phyloP scores from a whole-genome alignment of 2,113 vertebrate species.

The Peromyscus californicus region DNA sequence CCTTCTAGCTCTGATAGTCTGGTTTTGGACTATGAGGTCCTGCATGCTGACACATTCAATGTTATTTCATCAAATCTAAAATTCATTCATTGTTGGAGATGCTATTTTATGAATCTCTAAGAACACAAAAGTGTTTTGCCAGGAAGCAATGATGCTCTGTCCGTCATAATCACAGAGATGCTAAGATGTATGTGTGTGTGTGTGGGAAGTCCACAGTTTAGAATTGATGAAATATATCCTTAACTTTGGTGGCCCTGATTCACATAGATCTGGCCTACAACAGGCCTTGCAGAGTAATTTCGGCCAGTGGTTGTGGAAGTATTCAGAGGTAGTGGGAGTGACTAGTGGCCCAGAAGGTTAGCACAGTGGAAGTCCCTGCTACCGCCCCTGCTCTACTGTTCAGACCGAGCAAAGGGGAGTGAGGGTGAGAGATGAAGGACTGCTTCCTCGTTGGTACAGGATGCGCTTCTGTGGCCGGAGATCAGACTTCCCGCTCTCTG shows the following conservation, averaged over 20 bases:
- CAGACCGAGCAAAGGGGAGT: neutral
- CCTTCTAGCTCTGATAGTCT: neutral
- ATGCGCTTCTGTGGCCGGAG: neutral
- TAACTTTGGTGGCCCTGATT: neutral
- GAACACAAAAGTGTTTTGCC: neutral
- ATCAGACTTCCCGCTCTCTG: neutral
- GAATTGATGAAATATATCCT: neutral
- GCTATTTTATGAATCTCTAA: neutral
- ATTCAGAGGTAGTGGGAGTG: neutral
- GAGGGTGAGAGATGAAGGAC: neutral
- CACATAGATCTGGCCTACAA: neutral
- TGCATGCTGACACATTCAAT: neutral
- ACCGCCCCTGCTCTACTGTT: neutral
- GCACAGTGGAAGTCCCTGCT: neutral
- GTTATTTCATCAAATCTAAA: neutral
- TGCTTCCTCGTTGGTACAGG: neutral
- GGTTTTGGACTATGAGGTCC: neutral
- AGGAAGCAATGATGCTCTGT: neutral
- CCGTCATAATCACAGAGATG: neutral
- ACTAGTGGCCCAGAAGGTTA: neutral
- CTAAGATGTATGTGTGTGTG: conserved; percentile 10
- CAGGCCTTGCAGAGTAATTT: neutral
- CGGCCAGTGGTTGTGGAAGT: neutral
- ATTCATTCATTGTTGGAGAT: neutral
- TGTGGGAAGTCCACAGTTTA: neutral